Evolutionary conservation across 2,888 invertebrate genomes (phyloP), one percentile per base, ranked within the genome.

Genomic region (Cordilura impudica): DNA sequence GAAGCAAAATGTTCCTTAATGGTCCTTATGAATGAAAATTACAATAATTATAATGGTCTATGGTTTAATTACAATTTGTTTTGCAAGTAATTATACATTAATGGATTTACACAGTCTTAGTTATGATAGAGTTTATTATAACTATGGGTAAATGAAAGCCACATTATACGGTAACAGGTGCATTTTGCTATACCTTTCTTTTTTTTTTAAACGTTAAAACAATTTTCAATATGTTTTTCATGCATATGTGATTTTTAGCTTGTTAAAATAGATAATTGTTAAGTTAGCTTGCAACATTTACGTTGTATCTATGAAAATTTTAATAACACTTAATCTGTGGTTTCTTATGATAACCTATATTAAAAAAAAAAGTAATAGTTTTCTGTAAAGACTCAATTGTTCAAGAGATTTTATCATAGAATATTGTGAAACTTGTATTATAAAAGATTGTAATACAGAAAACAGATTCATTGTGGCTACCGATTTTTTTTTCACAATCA

Each of bases 281-380:
- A n/a, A 31, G 12, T 3, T 31, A 10, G n/a, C 35, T 35, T 35
- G 35, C 35, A 12, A 21, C 49, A 21, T 18, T 49, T 19, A 1
- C 23, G 5, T 26, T 63, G 61, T 49, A 69, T 65, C 65, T 73
- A 78, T 78, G 63, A 54, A 78, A 78, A 78, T 78, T 73, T 73
- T 58, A 73, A 69, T 78, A 69, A 73, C 51, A 63, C 73, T 78
- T 78, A 73, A 75, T 75, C 54, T 69, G 45, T 18, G 14, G 66
- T 56, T 69, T 21, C 26, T 54, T 56, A 2, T 61, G 75, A 75
- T 87, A 84, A 83, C 85, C 84, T 72, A 83, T 82, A 81, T 82
- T 53, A 83, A 26, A 7, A n/a, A n/a, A n/a, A n/a, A n/a, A n/a
- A n/a, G n/a, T 49, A 31, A 65, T 45, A 39, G 35, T 39, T 39